Conservation (phyloP, 2,797 vertebrate genomes). For the Acipenser oxyrinchus region DNA sequence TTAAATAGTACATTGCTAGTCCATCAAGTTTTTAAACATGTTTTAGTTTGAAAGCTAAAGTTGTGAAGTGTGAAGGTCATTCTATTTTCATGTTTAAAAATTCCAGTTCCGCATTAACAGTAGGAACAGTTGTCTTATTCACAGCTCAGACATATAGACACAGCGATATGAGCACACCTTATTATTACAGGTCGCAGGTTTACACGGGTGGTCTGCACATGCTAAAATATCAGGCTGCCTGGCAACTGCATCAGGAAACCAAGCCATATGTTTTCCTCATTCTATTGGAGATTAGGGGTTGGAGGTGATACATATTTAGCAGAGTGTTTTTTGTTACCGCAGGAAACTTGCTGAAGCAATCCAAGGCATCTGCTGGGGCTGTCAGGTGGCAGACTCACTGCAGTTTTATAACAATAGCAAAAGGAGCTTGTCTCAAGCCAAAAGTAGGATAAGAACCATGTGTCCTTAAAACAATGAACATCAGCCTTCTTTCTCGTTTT, state of each 20-base stretch:
- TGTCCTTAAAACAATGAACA: neutral
- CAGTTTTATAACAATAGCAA: neutral
- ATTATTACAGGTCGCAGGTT: neutral
- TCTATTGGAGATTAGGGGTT: slow-evolving; percentile 33
- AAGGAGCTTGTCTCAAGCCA: neutral
- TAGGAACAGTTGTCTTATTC: slow-evolving; percentile 14
- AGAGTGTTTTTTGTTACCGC: slow-evolving; percentile 2
- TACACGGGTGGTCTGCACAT: neutral
- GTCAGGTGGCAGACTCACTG: neutral
- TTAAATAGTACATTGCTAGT: too few species aligned
- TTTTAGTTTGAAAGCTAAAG: neutral
- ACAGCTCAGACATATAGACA: slow-evolving; percentile 10
- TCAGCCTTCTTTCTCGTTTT: too few species aligned
- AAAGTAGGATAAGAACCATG: neutral
- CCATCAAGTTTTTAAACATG: too few species aligned
- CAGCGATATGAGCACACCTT: slow-evolving; percentile 1
- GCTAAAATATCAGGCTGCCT: too few species aligned
- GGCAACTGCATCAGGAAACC: slow-evolving; percentile 12
- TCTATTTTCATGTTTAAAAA: slow-evolving; percentile 13
- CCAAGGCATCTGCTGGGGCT: neutral
- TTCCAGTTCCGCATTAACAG: slow-evolving; percentile 7
- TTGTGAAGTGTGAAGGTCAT: slow-evolving; percentile 24
- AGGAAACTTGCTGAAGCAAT: neutral
- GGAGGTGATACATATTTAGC: slow-evolving; percentile 40
- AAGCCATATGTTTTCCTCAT: slow-evolving; percentile 32